Evolutionary conservation across 2,797 vertebrate species (phyloP).

Genomic region (Anguilla marmorata): DNA sequence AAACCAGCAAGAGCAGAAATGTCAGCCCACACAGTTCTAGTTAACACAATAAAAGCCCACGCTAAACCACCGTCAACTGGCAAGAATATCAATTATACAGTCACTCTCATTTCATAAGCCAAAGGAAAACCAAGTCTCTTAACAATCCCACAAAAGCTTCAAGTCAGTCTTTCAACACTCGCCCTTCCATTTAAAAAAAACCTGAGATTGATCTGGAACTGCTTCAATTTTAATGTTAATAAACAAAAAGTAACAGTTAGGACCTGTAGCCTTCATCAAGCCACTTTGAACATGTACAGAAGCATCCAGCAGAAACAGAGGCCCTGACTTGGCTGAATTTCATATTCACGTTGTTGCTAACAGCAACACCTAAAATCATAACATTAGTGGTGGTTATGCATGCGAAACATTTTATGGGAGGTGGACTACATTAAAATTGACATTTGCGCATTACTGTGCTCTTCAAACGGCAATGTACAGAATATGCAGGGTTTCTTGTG

Average conservation of each 20-base stretch:
- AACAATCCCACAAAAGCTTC: constrained; percentile 10
- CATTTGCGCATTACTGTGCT: background rate
- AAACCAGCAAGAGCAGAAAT: background rate
- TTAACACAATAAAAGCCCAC: constrained; percentile 6
- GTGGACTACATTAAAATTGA: constrained; percentile 8
- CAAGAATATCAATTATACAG: background rate
- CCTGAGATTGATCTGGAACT: background rate
- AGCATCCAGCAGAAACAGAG: background rate
- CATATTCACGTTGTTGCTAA: background rate
- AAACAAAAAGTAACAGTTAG: background rate
- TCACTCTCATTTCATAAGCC: constrained; percentile 13
- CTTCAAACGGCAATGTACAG: no score
- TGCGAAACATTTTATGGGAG: background rate
- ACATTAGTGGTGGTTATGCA: background rate
- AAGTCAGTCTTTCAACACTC: background rate
- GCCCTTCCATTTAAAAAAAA: background rate
- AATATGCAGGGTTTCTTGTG: background rate
- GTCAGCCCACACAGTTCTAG: background rate
- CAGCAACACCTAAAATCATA: background rate
- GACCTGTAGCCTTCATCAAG: background rate
- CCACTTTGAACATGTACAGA: background rate
- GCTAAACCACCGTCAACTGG: constrained; percentile 11
- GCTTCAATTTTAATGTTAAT: background rate
- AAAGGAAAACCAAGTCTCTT: background rate
- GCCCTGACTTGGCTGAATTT: background rate